A percentile compares a stretch with the other conserved stretches of the same genome.
phyloP scores from a whole-genome alignment of 2,888 invertebrate genomes.

The Aphodius granarius region DNA sequence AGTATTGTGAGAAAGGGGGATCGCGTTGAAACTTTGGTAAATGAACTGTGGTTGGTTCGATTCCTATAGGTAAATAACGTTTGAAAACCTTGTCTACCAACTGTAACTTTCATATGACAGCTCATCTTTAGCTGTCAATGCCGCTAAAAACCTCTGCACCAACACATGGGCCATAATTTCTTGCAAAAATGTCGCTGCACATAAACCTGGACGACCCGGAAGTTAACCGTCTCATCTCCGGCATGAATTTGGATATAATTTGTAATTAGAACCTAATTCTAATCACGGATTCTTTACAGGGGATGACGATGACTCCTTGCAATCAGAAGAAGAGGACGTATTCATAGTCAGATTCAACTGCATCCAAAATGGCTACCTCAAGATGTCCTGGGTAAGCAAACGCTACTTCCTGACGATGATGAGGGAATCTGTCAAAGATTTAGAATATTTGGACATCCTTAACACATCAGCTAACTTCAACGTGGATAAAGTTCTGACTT shows the following conservation, averaged over 20 bases:
- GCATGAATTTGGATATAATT: neutral
- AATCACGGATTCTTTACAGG: neutral
- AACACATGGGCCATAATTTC: neutral
- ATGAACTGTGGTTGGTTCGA: too few species aligned
- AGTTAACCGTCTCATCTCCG: neutral
- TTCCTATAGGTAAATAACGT: too few species aligned
- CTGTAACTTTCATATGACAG: too few species aligned
- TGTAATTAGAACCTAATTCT: neutral
- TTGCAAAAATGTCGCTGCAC: neutral
- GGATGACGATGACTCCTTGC: neutral
- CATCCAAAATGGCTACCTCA: constrained; percentile 32
- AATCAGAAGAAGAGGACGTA: neutral
- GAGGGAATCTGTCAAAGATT: constrained; percentile 21
- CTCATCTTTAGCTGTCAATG: neutral
- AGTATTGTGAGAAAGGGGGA: neutral
- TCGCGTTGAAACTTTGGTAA: neutral
- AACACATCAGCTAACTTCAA: constrained; percentile 22
- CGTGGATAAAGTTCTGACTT: constrained; percentile 28
- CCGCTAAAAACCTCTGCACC: neutral
- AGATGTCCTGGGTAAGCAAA: constrained; percentile 33
- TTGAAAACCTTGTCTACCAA: too few species aligned
- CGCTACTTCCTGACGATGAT: constrained; percentile 25
- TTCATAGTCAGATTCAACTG: constrained; percentile 17
- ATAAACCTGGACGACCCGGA: neutral
- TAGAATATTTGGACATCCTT: constrained; percentile 25